Evolutionary conservation across 1,140 invertebrate genomes (phyloP).

Genomic region (Drosophila bipectinata): DNA sequence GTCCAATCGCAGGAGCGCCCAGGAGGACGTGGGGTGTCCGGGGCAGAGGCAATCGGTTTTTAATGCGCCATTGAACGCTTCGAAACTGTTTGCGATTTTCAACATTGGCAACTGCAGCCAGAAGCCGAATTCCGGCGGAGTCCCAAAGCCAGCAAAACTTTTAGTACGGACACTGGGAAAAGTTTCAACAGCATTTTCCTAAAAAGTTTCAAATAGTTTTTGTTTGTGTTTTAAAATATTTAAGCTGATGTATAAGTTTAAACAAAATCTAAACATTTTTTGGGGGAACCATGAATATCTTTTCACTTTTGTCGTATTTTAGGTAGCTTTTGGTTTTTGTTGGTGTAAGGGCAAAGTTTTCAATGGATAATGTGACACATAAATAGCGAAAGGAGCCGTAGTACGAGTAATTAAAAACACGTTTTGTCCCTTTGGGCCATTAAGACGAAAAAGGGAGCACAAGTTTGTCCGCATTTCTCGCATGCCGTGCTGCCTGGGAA

Average conservation of each 20-base stretch:
- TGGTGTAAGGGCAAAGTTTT: constrained; percentile 24
- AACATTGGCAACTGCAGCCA: constrained; percentile 45
- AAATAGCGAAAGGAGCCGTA: constrained; percentile 38
- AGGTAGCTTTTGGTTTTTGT: constrained; percentile 13
- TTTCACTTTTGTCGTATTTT: neutral
- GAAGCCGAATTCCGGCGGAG: constrained; percentile 14
- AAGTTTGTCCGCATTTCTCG: constrained; percentile 68
- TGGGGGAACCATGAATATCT: neutral
- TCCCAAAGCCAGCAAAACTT: constrained; percentile 4
- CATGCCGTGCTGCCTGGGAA: constrained; percentile 65
- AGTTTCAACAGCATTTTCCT: neutral
- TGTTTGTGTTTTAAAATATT: neutral
- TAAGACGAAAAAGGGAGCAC: constrained; percentile 24
- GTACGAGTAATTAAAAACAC: constrained; percentile 79
- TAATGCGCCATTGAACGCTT: constrained; percentile 82
- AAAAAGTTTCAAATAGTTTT: neutral
- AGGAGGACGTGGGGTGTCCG: constrained; percentile 3
- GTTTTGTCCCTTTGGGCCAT: constrained; percentile 64
- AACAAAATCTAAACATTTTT: constrained; percentile 7
- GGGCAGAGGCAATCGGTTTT: constrained; percentile 69
- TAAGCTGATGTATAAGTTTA: neutral
- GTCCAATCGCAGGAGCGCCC: constrained; percentile 15
- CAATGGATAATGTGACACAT: constrained; percentile 40
- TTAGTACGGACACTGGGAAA: neutral
- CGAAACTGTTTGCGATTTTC: constrained; percentile 72